These are phyloP conservation scores for Hirundo rustica DNA, from an alignment of 2,797 vertebrate species.

Conservation along the genomic window DNA sequence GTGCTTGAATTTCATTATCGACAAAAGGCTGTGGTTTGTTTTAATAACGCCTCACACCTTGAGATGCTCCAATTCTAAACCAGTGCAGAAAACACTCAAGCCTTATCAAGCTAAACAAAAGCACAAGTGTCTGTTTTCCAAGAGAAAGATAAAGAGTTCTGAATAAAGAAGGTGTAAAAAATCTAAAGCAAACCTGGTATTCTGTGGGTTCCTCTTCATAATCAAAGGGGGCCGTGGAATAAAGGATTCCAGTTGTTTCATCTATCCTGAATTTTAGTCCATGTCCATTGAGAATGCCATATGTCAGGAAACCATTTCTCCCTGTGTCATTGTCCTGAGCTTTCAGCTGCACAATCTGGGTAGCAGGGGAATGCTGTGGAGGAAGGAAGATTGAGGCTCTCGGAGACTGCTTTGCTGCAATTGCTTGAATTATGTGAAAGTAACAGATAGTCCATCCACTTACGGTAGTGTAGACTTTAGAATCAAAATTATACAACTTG, in stretches of 20 bases:
- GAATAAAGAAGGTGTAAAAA: background rate
- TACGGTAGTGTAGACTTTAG: background rate
- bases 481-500: background rate
- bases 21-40: background rate
- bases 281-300: constrained; percentile 23
- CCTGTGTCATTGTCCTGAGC: constrained; percentile 57
- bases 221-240: constrained; percentile 55
- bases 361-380: background rate
- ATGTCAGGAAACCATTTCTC: constrained; percentile 56
- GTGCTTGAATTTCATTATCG: background rate
- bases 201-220: constrained; percentile 65
- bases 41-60: background rate
- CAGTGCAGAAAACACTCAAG: background rate
- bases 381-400: background rate
- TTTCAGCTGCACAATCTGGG: constrained; percentile 40
- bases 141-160: background rate
- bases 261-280: constrained; percentile 52
- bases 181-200: constrained; percentile 59
- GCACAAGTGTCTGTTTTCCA: background rate
- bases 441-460: background rate
- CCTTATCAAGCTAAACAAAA: background rate
- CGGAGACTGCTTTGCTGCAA: background rate
- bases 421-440: background rate
- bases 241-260: constrained; percentile 56
- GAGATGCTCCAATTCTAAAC: background rate